A percentile compares a stretch with the other conserved stretches of the same genome.
Evolutionary conservation across 2,888 invertebrate genomes (phyloP).

Genomic region (Scaptodrosophila latifasciaeformis): DNA sequence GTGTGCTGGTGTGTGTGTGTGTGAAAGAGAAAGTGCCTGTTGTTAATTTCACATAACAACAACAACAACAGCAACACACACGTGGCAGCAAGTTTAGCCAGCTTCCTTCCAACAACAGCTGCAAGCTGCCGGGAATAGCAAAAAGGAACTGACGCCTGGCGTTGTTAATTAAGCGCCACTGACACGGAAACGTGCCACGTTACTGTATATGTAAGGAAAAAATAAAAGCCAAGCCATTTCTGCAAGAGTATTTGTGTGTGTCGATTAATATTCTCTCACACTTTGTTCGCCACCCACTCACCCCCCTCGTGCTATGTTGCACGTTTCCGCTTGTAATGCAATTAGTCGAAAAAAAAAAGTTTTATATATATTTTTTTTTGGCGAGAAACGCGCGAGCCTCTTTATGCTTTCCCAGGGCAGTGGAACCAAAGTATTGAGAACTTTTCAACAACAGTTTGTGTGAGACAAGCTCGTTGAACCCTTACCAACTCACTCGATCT

Average conservation of each 20-base stretch:
- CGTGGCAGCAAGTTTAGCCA: slow-evolving; percentile 4
- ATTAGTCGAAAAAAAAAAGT: slow-evolving; percentile 67
- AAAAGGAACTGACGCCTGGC: slow-evolving; percentile 22
- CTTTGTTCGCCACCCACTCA: no score
- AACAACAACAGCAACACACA: slow-evolving; percentile 4
- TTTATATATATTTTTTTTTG: no score
- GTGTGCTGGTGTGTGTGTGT: background rate
- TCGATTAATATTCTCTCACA: no score
- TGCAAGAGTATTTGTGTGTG: slow-evolving; percentile 4
- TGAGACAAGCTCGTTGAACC: slow-evolving; percentile 6
- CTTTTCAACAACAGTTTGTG: slow-evolving; percentile 51
- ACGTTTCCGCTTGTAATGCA: slow-evolving; percentile 66
- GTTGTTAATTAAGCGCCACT: slow-evolving; percentile 59
- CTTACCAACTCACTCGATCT: no score
- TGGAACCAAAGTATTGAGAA: background rate
- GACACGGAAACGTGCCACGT: slow-evolving; percentile 40
- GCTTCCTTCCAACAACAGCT: slow-evolving; percentile 13
- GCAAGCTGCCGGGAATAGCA: slow-evolving; percentile 12
- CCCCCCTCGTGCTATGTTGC: slow-evolving; percentile 25
- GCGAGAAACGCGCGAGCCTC: slow-evolving; percentile 26
- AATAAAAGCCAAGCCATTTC: no score
- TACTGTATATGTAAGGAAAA: slow-evolving; percentile 2
- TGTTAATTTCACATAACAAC: slow-evolving; percentile 13
- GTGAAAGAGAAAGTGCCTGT: no score
- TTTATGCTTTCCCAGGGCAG: no score